phyloP scores from a whole-genome alignment of 2,797 vertebrate species.

The Austrolebias charrua region DNA sequence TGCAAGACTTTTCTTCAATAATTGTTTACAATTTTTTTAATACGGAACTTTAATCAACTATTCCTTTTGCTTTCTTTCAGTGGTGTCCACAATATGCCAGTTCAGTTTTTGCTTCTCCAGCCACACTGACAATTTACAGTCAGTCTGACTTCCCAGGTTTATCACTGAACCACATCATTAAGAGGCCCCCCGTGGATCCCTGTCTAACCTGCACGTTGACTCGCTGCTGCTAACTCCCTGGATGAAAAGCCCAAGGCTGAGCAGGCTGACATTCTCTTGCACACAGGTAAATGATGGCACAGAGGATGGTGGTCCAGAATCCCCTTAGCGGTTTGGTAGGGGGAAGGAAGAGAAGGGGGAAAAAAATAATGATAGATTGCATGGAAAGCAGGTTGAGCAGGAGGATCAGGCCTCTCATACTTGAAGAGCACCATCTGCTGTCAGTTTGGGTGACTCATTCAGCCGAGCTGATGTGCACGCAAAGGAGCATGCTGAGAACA shows the following conservation, averaged over 20 bases:
- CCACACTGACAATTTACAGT: constrained; percentile 59
- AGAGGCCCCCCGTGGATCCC: constrained; percentile 66
- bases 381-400: constrained; percentile 56
- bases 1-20: constrained; percentile 8
- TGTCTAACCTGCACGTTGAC: constrained; percentile 67
- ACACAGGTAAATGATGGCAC: constrained; percentile 77
- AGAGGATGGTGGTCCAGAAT: constrained; percentile 74
- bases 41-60: constrained; percentile 40
- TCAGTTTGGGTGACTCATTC: constrained; percentile 76
- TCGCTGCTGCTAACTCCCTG: constrained; percentile 63
- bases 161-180: constrained; percentile 75
- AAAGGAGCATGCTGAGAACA: constrained; percentile 66
- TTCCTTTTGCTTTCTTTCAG: constrained; percentile 35
- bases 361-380: constrained; percentile 81
- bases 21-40: constrained; percentile 41
- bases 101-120: constrained; percentile 38
- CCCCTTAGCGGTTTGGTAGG: constrained; percentile 68
- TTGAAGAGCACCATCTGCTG: constrained; percentile 87
- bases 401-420: constrained; percentile 71
- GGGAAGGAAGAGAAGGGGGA: constrained; percentile 59
- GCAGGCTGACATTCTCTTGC: constrained; percentile 72
- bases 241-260: constrained; percentile 74
- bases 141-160: constrained; percentile 61
- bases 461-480: constrained; percentile 61
- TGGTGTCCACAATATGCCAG: constrained; percentile 18